phyloP scores from a whole-genome alignment of 2,797 vertebrate species.

The Melanotaenia pygmaea region DNA sequence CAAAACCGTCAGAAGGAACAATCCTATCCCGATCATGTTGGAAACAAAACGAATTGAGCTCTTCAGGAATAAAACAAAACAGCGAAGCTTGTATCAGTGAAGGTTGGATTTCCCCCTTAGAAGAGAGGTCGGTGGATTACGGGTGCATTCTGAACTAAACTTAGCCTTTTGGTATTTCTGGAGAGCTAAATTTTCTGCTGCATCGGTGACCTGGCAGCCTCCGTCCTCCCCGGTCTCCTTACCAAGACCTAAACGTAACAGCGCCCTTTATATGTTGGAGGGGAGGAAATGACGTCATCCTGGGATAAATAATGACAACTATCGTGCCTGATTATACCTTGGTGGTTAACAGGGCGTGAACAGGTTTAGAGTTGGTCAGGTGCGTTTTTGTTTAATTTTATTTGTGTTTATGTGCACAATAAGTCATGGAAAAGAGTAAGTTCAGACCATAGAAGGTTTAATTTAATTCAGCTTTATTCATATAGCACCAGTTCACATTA shows the following conservation, averaged over 20 bases:
- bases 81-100: conserved; percentile 57
- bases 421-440: no score
- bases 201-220: conserved; percentile 39
- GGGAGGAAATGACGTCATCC: conserved; percentile 81
- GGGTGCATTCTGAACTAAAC: conserved; percentile 67
- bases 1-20: conserved; percentile 66
- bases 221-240: conserved; percentile 49
- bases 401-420: neutral
- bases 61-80: conserved; percentile 60
- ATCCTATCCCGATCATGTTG: conserved; percentile 76
- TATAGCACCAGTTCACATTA: no score
- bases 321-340: conserved; percentile 27
- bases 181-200: conserved; percentile 62
- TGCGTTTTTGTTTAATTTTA: neutral
- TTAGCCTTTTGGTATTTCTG: conserved; percentile 65
- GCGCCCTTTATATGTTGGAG: conserved; percentile 53
- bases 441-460: no score
- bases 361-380: neutral
- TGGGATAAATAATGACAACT: neutral
- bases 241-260: conserved; percentile 37
- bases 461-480: no score
- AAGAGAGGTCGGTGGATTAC: conserved; percentile 37
- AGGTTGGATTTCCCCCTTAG: conserved; percentile 12
- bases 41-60: conserved; percentile 45
- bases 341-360: conserved; percentile 42